Conservation (phyloP, 2,797 vertebrate genomes). For the Vipera ursinii region DNA sequence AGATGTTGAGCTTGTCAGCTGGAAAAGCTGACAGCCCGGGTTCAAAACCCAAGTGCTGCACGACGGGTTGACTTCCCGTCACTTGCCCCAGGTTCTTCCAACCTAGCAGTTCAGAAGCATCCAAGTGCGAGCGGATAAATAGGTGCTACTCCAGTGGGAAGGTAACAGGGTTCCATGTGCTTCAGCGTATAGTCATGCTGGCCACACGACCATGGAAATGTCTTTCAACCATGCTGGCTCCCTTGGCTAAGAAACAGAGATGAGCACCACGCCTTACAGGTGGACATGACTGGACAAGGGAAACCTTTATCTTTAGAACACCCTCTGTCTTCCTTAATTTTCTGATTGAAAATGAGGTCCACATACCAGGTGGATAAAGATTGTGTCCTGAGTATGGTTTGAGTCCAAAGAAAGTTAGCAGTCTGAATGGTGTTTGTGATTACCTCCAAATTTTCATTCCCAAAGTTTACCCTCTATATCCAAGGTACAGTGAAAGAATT, state of each 20-base stretch:
- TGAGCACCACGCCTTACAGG: neutral
- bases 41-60: neutral
- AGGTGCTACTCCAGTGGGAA: neutral
- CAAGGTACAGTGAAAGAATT: neutral
- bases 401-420: neutral
- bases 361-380: neutral
- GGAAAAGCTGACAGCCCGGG: neutral
- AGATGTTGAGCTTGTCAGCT: neutral
- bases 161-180: neutral
- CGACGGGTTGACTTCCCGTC: neutral
- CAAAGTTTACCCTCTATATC: neutral
- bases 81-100: neutral
- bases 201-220: neutral
- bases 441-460: neutral
- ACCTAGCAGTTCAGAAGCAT: neutral
- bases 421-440: neutral
- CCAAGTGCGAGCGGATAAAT: neutral
- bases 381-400: neutral
- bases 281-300: neutral
- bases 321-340: neutral
- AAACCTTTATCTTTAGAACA: neutral
- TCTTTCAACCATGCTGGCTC: neutral
- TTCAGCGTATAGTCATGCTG: neutral
- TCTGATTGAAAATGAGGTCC: neutral
- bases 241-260: neutral